phyloP scores from a whole-genome alignment of 2,113 vertebrate species.

The Rhinogobius similis region DNA sequence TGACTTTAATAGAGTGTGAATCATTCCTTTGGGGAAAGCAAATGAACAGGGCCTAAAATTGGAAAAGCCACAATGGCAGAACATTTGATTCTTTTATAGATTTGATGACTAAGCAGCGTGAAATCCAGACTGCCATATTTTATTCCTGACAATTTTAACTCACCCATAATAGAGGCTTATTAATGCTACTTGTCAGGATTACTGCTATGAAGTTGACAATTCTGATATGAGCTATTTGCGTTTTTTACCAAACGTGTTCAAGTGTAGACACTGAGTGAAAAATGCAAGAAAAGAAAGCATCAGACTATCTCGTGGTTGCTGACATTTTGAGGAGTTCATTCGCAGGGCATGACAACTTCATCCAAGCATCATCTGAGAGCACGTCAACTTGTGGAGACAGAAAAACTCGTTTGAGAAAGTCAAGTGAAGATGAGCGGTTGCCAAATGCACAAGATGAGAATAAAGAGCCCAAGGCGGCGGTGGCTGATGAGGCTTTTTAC shows the following conservation, averaged over 20 bases:
- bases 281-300: conserved; percentile 16
- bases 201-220: neutral
- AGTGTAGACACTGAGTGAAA: conserved; percentile 13
- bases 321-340: conserved; percentile 56
- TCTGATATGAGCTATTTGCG: neutral
- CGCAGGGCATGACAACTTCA: conserved; percentile 46
- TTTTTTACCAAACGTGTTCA: conserved; percentile 16
- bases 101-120: conserved; percentile 14
- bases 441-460: conserved; percentile 41
- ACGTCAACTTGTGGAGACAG: conserved; percentile 30
- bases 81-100: conserved; percentile 21
- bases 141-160: neutral
- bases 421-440: conserved; percentile 44
- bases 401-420: conserved; percentile 47
- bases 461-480: conserved; percentile 59
- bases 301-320: conserved; percentile 29
- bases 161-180: conserved; percentile 9
- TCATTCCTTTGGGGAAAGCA: conserved; percentile 53
- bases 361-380: conserved; percentile 36
- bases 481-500: conserved; percentile 60
- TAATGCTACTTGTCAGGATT: conserved; percentile 16
- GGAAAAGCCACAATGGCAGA: conserved; percentile 5
- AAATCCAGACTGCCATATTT: conserved; percentile 9
- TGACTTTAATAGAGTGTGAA: conserved; percentile 70
- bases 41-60: conserved; percentile 48